Percentiles rank a stretch among this genome's conserved stretches.
These are phyloP conservation scores for Sarcophaga variegata DNA, from an alignment of 2,888 invertebrate species.

Conservation along the genomic window DNA sequence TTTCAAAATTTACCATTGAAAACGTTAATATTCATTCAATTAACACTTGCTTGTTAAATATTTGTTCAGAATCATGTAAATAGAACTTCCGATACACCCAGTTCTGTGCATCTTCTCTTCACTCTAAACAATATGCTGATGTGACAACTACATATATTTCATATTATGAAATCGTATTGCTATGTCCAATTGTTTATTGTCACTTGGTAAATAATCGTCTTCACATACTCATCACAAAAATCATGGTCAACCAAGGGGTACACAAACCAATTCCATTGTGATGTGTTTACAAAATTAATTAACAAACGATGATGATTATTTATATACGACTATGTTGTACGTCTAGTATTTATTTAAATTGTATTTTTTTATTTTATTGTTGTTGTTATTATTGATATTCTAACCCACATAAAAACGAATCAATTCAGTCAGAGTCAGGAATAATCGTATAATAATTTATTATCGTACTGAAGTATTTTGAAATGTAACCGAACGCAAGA, in stretches of 20 bases:
- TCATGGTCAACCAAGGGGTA: background rate
- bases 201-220: background rate
- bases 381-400: background rate
- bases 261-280: background rate
- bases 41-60: too few relatives aligned
- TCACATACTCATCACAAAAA: background rate
- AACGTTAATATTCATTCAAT: too few relatives aligned
- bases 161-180: background rate
- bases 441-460: slow-evolving; percentile 19
- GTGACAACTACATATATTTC: too few relatives aligned
- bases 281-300: background rate
- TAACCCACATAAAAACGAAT: slow-evolving; percentile 47
- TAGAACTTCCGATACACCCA: too few relatives aligned
- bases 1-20: too few relatives aligned
- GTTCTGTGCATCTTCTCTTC: too few relatives aligned
- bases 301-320: background rate
- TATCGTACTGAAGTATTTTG: slow-evolving; percentile 17
- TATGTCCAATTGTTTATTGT: background rate
- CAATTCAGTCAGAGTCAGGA: slow-evolving; percentile 31
- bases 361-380: background rate
- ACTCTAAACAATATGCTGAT: too few relatives aligned
- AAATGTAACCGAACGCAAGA: background rate
- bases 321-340: background rate
- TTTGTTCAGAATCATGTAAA: too few relatives aligned
- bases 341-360: background rate